These are phyloP conservation scores for Agrochola lychnidis DNA, from an alignment of 2,888 invertebrate genomes.

Conservation along the genomic window DNA sequence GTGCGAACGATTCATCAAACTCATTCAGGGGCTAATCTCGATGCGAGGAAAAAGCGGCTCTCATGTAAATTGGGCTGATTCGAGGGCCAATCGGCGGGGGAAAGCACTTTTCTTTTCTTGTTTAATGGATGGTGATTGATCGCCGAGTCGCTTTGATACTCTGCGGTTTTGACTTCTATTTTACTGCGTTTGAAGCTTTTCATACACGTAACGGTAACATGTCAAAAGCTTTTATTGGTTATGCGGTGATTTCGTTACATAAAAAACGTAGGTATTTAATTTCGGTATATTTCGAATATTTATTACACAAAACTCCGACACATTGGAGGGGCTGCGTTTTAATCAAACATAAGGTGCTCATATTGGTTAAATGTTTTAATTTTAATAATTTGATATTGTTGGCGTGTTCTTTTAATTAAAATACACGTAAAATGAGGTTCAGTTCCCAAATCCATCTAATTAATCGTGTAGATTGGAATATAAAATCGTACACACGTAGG, in stretches of 20 bases:
- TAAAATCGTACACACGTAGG: conserved; percentile 79
- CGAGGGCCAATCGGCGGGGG: conserved; percentile 89
- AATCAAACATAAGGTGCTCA: conserved; percentile 34
- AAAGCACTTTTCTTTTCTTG: conserved; percentile 90
- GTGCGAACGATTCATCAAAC: conserved; percentile 90
- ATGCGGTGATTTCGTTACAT: conserved; percentile 46
- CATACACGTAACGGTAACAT: conserved; percentile 66
- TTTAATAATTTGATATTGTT: conserved; percentile 54
- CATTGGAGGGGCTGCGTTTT: conserved; percentile 31
- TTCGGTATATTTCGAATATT: conserved; percentile 23
- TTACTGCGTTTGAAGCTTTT: conserved; percentile 82
- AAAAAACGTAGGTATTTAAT: conserved; percentile 28
- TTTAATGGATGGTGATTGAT: conserved; percentile 91
- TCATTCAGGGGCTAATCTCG: conserved; percentile 90
- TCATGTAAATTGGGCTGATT: conserved; percentile 91
- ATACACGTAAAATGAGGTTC: conserved; percentile 52
- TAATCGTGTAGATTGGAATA: conserved; percentile 81
- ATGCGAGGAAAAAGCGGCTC: conserved; percentile 90
- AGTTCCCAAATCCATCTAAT: conserved; percentile 73
- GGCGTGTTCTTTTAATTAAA: conserved; percentile 53
- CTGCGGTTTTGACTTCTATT: conserved; percentile 88
- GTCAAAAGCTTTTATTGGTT: conserved; percentile 61
- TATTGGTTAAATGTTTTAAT: conserved; percentile 43
- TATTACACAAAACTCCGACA: conserved; percentile 21
- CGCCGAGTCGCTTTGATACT: conserved; percentile 86